These are phyloP conservation scores for Amphiduros pacificus DNA, from an alignment of 2,888 invertebrate species.

Conservation along the genomic window DNA sequence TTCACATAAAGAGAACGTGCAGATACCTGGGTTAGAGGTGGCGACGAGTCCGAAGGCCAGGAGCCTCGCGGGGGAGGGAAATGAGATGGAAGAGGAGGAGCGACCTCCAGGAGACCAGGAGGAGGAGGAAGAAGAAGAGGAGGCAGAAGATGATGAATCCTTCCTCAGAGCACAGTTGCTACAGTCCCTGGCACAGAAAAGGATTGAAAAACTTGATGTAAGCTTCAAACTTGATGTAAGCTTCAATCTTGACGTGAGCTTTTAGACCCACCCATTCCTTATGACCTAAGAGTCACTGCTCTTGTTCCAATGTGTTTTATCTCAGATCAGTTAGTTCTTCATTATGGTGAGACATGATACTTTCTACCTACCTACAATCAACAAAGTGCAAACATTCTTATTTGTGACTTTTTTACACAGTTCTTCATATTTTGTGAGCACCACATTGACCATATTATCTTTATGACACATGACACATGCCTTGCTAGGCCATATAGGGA, in stretches of 20 bases:
- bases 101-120: background rate
- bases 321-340: background rate
- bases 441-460: no score
- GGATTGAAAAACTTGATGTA: background rate
- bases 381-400: no score
- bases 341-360: background rate
- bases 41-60: background rate
- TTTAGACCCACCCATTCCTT: no score
- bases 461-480: no score
- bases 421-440: no score
- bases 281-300: no score
- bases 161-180: conserved; percentile 1
- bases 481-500: no score
- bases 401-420: no score
- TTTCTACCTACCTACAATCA: no score
- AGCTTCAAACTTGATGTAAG: no score
- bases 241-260: no score
- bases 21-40: background rate
- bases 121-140: background rate
- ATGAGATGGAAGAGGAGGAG: background rate
- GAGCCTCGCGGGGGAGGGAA: background rate
- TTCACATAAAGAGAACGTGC: no score
- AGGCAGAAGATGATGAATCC: conserved; percentile 8
- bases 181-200: conserved; percentile 1
- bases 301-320: background rate